Evolutionary conservation across 2,888 invertebrate genomes (phyloP).

Genomic region (Chrysopilus asiliformis): DNA sequence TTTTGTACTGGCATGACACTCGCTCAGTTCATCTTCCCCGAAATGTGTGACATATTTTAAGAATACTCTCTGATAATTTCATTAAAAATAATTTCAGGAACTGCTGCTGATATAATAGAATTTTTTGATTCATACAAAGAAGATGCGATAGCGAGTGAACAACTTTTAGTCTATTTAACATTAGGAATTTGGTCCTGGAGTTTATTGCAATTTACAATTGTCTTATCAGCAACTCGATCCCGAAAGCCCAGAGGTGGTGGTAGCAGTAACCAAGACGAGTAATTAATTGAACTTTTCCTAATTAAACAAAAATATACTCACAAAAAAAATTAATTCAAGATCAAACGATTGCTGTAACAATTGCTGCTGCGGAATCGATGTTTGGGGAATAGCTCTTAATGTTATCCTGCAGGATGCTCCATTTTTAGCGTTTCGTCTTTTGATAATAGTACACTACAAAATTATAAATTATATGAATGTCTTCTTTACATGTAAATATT

Average conservation of each 20-base stretch:
- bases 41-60: background rate
- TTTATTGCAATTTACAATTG: constrained; percentile 86
- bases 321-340: constrained; percentile 6
- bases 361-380: constrained; percentile 76
- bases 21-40: too few relatives aligned
- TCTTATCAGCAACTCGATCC: constrained; percentile 77
- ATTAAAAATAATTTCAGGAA: constrained; percentile 47
- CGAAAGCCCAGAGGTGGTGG: constrained; percentile 55
- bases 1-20: too few relatives aligned
- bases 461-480: constrained; percentile 92
- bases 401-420: constrained; percentile 79
- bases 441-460: constrained; percentile 75
- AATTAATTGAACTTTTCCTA: constrained; percentile 11
- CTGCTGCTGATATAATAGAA: constrained; percentile 91
- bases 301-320: background rate
- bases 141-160: constrained; percentile 64
- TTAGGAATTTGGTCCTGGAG: constrained; percentile 90
- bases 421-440: constrained; percentile 70
- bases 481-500: constrained; percentile 89
- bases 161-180: constrained; percentile 68
- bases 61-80: too few relatives aligned
- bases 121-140: constrained; percentile 95
- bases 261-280: constrained; percentile 27
- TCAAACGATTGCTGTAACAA: constrained; percentile 38
- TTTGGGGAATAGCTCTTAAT: constrained; percentile 78